A percentile compares a stretch with the other conserved stretches of the same genome.
Evolutionary conservation across 2,888 invertebrate species (phyloP).

Genomic region (Callinectes sapidus): DNA sequence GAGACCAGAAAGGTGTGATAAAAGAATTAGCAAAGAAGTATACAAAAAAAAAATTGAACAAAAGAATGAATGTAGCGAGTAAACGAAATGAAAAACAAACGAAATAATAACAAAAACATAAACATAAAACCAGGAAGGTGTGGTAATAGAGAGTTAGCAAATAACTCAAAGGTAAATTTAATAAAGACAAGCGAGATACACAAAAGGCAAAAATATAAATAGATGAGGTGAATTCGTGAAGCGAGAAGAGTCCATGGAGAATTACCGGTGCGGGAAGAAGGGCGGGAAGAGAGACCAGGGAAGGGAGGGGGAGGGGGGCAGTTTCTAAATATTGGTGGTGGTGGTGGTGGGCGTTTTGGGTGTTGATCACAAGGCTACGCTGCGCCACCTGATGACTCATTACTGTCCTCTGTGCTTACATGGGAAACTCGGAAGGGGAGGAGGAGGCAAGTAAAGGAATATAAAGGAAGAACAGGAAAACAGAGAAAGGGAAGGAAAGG

Average conservation of each 20-base stretch:
- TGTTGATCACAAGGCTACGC: slow-evolving; percentile 14
- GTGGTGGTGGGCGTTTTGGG: slow-evolving; percentile 1
- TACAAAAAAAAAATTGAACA: background rate
- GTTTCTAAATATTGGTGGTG: background rate
- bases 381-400: slow-evolving; percentile 5
- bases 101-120: background rate
- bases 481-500: too few species aligned
- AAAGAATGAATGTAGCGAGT: background rate
- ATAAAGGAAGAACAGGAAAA: too few species aligned
- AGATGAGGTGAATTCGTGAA: background rate
- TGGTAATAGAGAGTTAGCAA: too few species aligned
- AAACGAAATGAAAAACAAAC: background rate
- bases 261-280: background rate
- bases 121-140: background rate
- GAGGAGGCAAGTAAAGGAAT: background rate
- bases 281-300: background rate
- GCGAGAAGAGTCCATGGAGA: background rate
- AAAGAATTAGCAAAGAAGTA: too few species aligned
- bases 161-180: too few species aligned
- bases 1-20: too few species aligned
- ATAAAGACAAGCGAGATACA: too few species aligned
- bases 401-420: slow-evolving; percentile 13
- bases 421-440: background rate
- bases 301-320: background rate
- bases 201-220: background rate